These are phyloP conservation scores for Chydorus sphaericus DNA, from an alignment of 2,888 invertebrate genomes.

Conservation along the genomic window DNA sequence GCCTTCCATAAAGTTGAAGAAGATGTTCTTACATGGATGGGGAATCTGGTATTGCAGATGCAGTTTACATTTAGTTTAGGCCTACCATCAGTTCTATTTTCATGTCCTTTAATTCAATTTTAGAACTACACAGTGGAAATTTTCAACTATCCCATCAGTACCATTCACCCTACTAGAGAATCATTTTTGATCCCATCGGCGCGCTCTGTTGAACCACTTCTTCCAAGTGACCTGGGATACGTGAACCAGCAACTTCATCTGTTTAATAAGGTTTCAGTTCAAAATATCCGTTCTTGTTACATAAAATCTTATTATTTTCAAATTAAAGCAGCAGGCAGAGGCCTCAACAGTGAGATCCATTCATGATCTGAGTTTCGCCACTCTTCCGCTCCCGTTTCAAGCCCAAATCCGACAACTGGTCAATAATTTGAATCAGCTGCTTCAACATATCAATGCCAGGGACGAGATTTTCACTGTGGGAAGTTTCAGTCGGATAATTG, in stretches of 20 bases:
- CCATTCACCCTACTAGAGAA: constrained; percentile 39
- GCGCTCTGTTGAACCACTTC: constrained; percentile 39
- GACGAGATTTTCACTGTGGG: constrained; percentile 52
- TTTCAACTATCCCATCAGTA: constrained; percentile 44
- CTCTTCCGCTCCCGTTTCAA: constrained; percentile 31
- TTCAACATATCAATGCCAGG: constrained; percentile 42
- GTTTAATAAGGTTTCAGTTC: constrained; percentile 8
- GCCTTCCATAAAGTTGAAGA: constrained; percentile 30
- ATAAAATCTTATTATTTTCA: neutral
- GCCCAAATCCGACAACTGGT: constrained; percentile 34
- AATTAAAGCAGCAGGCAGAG: neutral
- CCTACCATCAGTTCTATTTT: constrained; percentile 6
- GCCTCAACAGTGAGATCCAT: constrained; percentile 1
- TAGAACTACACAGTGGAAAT: constrained; percentile 46
- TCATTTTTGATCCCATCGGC: constrained; percentile 48
- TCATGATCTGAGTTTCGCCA: constrained; percentile 17
- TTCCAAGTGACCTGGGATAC: constrained; percentile 24
- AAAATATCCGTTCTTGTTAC: neutral
- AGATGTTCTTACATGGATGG: constrained; percentile 40
- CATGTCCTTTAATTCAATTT: constrained; percentile 23
- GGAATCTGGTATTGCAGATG: constrained; percentile 36
- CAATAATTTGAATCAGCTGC: constrained; percentile 37
- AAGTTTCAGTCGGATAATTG: constrained; percentile 42
- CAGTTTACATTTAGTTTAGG: neutral
- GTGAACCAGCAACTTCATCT: constrained; percentile 11